Evolutionary conservation across 2,888 invertebrate genomes (phyloP), one percentile per base, ranked within the genome.

Genomic region (Lepidonotus clava): DNA sequence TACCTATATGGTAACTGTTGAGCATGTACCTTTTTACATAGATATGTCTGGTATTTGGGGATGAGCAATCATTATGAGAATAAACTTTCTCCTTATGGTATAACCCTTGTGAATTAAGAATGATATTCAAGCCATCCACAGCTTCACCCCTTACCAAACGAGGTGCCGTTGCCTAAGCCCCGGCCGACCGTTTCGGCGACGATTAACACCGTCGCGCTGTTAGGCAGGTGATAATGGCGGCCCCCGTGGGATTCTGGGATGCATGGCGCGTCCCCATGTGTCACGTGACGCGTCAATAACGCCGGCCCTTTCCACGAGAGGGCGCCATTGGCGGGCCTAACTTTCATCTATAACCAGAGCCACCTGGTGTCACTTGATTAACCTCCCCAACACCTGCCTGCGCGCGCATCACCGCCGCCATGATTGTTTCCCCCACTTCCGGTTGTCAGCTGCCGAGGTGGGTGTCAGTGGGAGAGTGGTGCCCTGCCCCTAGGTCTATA

Each of bases 371-470:
- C 61, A 61, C n/a, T 61, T 61, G 24, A 32, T 28, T 61, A 28
- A 61, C 24, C 61, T 32, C 28, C 61, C 14, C 24, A 24, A 61
- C 61, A 28, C 61, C 61, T 61, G 28, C 61, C 28, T 28, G n/a
- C 5, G 61, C 28, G 61, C 24, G 61, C 61, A 11, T 28, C 61
- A 28, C 24, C 61, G 61, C 61, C 28, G 61, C 28, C 14, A 11
- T 61, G 61, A 61, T 61, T 61, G 61, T 61, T 61, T 61, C 61
- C 61, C 61, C 2, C 61, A 61, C 28, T 61, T 61, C 61, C 61
- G 21, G 28, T 46, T 46, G 46, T 46, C 18, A 46, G 46, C 8
- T 46, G 46, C 18, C 46, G 46, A 18, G 8, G 46, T 18, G 46
- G 46, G 46, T 11, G 18, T 8, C 46, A n/a, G n/a, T n/a, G n/a